These are phyloP conservation scores for Drosophila stalkeri DNA, from an alignment of 2,888 invertebrate species.

Conservation along the genomic window DNA sequence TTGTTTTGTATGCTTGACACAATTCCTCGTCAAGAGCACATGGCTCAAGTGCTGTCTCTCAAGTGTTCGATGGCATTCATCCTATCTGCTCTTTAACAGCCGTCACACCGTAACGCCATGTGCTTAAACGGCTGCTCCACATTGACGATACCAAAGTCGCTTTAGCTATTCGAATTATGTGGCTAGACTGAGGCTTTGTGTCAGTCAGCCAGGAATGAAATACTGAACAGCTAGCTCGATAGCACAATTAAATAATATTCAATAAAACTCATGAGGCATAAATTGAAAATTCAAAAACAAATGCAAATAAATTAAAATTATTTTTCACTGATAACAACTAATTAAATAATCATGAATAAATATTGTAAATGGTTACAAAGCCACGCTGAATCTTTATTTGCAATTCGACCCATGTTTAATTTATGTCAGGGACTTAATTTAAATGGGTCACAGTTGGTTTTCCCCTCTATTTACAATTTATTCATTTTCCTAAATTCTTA, in stretches of 20 bases:
- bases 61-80: slow-evolving; percentile 74
- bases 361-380: background rate
- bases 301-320: background rate
- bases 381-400: background rate
- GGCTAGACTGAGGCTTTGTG: slow-evolving; percentile 4
- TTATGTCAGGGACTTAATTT: background rate
- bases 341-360: background rate
- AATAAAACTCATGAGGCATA: background rate
- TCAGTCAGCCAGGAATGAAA: background rate
- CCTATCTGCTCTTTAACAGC: slow-evolving; percentile 71
- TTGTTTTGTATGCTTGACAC: slow-evolving; percentile 72
- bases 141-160: background rate
- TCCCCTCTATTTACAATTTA: too few species aligned
- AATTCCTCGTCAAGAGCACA: slow-evolving; percentile 67
- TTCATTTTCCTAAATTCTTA: too few species aligned
- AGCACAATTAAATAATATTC: background rate
- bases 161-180: slow-evolving; percentile 6
- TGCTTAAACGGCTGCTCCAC: slow-evolving; percentile 2
- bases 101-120: slow-evolving; percentile 21
- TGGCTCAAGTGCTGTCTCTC: slow-evolving; percentile 55
- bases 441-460: background rate
- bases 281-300: background rate
- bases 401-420: background rate
- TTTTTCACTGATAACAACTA: background rate
- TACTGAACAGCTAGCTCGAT: background rate